A percentile compares a stretch with the other conserved stretches of the same genome.
Evolutionary conservation across 2,113 vertebrate genomes (phyloP).

Genomic region (Austrofundulus limnaeus): DNA sequence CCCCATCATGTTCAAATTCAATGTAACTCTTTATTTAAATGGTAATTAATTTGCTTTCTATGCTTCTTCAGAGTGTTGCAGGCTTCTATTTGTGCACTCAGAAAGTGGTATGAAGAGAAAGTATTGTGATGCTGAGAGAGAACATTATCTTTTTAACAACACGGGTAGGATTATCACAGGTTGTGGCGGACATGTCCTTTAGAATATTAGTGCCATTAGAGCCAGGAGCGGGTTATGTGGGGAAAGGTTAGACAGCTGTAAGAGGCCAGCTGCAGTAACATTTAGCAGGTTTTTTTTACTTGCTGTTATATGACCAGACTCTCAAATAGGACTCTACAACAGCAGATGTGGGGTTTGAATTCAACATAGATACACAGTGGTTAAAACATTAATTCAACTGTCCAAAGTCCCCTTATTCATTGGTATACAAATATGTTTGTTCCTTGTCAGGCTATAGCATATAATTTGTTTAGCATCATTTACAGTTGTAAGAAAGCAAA

Average conservation of each 20-base stretch:
- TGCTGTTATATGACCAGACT: conserved; percentile 6
- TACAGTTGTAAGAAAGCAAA: no score
- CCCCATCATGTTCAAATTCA: neutral
- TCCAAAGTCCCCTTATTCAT: neutral
- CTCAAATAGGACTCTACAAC: neutral
- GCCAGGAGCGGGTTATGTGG: conserved; percentile 5
- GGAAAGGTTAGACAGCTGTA: conserved; percentile 17
- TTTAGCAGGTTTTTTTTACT: conserved; percentile 7
- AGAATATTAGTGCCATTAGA: conserved; percentile 49
- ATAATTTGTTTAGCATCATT: no score
- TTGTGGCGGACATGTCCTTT: conserved; percentile 46
- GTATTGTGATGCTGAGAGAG: conserved; percentile 12
- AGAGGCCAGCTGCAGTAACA: conserved; percentile 21
- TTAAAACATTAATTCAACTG: neutral
- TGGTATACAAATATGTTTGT: no score
- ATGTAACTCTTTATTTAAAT: neutral
- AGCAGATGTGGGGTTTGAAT: neutral
- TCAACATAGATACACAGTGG: neutral
- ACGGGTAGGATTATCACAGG: conserved; percentile 19
- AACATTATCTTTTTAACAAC: neutral
- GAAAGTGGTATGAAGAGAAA: neutral
- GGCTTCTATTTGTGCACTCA: conserved; percentile 1
- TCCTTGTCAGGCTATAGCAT: no score
- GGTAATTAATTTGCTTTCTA: neutral
- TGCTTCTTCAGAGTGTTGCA: neutral